Conservation (phyloP, 2,797 vertebrate species). For the Halcyon smyrnensis region DNA sequence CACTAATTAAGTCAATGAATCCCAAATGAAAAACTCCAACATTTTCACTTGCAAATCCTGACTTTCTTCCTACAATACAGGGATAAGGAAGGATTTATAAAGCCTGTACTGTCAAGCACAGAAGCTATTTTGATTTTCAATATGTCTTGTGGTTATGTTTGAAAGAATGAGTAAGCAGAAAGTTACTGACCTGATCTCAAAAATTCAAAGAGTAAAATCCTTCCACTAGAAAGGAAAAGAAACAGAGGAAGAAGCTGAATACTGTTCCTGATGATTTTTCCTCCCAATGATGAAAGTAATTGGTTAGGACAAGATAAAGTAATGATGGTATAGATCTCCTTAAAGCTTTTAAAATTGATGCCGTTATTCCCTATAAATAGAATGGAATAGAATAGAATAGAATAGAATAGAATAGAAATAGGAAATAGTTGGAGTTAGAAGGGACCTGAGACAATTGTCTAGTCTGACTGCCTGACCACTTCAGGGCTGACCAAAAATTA, state of each 20-base stretch:
- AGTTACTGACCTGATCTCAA: background rate
- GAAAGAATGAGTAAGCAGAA: background rate
- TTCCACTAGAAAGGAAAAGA: background rate
- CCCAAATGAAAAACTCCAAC: background rate
- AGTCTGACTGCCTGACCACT: background rate
- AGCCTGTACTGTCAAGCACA: background rate
- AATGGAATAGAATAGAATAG: background rate
- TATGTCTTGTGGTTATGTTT: background rate
- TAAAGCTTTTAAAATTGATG: background rate
- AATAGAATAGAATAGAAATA: background rate
- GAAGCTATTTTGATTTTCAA: slow-evolving; percentile 32
- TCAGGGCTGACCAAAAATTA: background rate
- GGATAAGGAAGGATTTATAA: slow-evolving; percentile 61
- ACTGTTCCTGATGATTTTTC: background rate
- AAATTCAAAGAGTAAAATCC: background rate
- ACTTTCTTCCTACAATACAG: slow-evolving; percentile 7
- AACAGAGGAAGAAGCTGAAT: background rate
- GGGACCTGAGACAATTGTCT: background rate
- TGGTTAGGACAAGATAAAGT: background rate
- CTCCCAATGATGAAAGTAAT: background rate
- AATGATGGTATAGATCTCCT: background rate
- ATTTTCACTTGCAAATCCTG: slow-evolving; percentile 55
- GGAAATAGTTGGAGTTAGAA: background rate
- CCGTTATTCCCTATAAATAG: background rate
- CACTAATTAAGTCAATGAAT: slow-evolving; percentile 45